Evolutionary conservation across 2,113 vertebrate genomes (phyloP).

Genomic region (Casuarius casuarius): DNA sequence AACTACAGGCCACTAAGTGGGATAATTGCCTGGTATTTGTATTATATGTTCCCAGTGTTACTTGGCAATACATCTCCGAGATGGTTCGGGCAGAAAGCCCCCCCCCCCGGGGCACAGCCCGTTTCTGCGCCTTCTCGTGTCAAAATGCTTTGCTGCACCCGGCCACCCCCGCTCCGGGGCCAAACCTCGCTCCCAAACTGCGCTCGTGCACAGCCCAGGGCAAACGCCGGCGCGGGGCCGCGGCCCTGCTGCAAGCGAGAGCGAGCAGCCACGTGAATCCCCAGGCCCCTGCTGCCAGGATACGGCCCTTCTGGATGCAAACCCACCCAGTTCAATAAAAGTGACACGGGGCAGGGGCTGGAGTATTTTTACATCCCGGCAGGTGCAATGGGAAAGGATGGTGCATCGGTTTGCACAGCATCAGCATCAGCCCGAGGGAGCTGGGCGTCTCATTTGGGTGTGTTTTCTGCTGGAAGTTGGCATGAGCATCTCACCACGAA

Average conservation of each 20-base stretch:
- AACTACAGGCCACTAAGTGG: slow-evolving; percentile 67
- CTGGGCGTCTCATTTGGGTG: not conserved
- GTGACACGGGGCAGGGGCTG: not conserved
- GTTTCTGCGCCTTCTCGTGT: slow-evolving; percentile 27
- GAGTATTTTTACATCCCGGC: not conserved
- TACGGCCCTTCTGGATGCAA: not conserved
- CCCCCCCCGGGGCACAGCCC: slow-evolving; percentile 34
- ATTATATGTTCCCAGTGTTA: slow-evolving; percentile 59
- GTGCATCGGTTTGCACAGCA: not conserved
- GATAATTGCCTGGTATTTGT: slow-evolving; percentile 67
- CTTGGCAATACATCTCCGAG: slow-evolving; percentile 54
- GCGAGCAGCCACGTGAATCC: too few species aligned
- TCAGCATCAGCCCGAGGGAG: not conserved
- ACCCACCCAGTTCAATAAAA: not conserved
- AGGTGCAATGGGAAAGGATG: not conserved
- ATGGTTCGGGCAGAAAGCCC: slow-evolving; percentile 53
- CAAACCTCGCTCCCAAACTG: not conserved
- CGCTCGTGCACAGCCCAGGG: not conserved
- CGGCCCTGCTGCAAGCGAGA: too few species aligned
- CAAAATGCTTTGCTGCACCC: slow-evolving; percentile 51
- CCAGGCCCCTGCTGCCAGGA: not conserved
- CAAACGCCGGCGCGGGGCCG: too few species aligned
- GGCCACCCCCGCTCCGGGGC: not conserved
- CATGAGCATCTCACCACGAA: not conserved
- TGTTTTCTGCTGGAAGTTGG: not conserved